phyloP scores from a whole-genome alignment of 1,140 invertebrate species.

The Drosophila eugracilis region DNA sequence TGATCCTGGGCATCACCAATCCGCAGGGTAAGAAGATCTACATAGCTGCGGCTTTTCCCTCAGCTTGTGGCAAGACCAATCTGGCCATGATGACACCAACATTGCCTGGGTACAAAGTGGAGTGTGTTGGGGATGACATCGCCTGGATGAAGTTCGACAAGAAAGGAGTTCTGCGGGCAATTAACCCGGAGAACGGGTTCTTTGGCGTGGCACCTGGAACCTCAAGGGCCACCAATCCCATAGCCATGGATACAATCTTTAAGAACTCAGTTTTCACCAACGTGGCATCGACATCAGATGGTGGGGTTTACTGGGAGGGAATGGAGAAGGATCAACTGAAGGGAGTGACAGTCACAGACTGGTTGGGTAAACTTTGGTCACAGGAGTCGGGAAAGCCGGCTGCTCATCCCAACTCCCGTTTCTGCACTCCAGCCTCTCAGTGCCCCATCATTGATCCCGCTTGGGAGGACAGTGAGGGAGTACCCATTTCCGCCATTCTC shows the following conservation, averaged over 20 bases:
- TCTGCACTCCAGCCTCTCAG: conserved; percentile 94
- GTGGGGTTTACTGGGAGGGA: conserved; percentile 96
- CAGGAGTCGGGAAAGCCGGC: conserved; percentile 88
- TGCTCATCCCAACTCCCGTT: conserved; percentile 95
- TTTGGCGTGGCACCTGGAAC: conserved; percentile 98
- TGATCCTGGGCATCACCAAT: conserved; percentile 95
- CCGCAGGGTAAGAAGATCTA: conserved; percentile 93
- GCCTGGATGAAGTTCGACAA: conserved; percentile 97
- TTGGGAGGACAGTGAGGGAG: conserved; percentile 92
- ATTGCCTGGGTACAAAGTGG: conserved; percentile 94
- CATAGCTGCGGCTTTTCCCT: conserved; percentile 97
- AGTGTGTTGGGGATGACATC: conserved; percentile 94
- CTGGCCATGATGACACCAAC: conserved; percentile 96
- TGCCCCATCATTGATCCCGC: conserved; percentile 95
- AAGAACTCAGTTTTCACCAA: conserved; percentile 97
- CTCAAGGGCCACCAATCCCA: conserved; percentile 94
- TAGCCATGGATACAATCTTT: conserved; percentile 95
- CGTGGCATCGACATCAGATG: conserved; percentile 95
- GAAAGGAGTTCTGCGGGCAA: conserved; percentile 93
- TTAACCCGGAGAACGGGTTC: conserved; percentile 98
- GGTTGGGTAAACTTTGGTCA: conserved; percentile 90
- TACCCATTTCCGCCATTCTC: conserved; percentile 96
- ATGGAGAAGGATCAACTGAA: conserved; percentile 88
- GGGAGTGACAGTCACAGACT: conserved; percentile 89
- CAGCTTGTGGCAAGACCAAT: conserved; percentile 98